A percentile compares a stretch with the other conserved stretches of the same genome.
phyloP scores from a whole-genome alignment of 2,888 invertebrate species.

The Periphyllus acericola region DNA sequence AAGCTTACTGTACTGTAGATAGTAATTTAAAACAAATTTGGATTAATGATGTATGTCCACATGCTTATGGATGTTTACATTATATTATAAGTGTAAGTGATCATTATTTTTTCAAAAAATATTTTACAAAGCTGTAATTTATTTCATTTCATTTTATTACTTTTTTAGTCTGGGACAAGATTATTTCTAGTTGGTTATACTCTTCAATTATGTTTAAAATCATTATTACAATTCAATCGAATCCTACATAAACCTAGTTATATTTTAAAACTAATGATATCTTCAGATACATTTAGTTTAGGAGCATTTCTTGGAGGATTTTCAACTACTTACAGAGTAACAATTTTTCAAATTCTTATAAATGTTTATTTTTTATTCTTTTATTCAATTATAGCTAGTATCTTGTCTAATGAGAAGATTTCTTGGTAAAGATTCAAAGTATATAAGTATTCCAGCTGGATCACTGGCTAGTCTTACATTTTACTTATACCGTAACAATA shows the following conservation, averaged over 20 bases:
- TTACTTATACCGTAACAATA: conserved; percentile 79
- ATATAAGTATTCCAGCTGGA: conserved; percentile 77
- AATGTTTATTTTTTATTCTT: conserved; percentile 29
- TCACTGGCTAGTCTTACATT: conserved; percentile 78
- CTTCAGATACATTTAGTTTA: conserved; percentile 72
- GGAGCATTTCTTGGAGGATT: conserved; percentile 78
- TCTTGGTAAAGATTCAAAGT: conserved; percentile 72
- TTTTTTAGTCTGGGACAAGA: conserved; percentile 71
- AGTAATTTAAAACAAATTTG: conserved; percentile 61
- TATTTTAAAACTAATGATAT: conserved; percentile 70
- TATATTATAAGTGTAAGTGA: conserved; percentile 71
- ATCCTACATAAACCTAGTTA: conserved; percentile 70
- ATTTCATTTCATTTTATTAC: not conserved
- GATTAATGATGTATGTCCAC: conserved; percentile 71
- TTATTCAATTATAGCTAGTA: conserved; percentile 70
- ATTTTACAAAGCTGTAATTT: not conserved
- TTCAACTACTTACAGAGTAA: conserved; percentile 76
- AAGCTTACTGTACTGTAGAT: conserved; percentile 47
- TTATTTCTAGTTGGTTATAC: conserved; percentile 74
- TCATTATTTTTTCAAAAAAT: not conserved
- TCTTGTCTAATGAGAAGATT: conserved; percentile 76
- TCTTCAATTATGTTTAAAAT: conserved; percentile 73
- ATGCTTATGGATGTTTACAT: conserved; percentile 73
- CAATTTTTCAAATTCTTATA: conserved; percentile 6
- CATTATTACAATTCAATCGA: conserved; percentile 71